A percentile compares a stretch with the other conserved stretches of the same genome.
These are phyloP conservation scores for Nasonovia ribisnigri DNA, from an alignment of 2,888 invertebrate genomes.

Conservation along the genomic window DNA sequence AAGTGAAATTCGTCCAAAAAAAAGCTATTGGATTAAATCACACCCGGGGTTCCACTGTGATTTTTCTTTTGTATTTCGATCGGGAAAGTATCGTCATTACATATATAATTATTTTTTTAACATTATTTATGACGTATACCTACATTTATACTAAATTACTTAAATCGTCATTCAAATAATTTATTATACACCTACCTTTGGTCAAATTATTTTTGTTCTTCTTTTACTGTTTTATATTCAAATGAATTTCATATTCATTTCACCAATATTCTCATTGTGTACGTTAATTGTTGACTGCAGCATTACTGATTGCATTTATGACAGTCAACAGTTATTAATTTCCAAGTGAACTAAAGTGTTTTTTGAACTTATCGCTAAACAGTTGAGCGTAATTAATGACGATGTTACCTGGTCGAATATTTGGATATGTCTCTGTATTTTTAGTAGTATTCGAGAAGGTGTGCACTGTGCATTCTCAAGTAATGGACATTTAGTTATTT, in stretches of 20 bases:
- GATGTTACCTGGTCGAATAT: neutral
- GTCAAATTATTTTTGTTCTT: neutral
- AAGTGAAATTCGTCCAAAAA: neutral
- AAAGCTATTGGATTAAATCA: neutral
- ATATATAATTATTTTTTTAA: neutral
- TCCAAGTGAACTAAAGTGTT: neutral
- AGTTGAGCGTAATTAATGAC: neutral
- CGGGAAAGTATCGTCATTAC: neutral
- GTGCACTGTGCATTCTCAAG: neutral
- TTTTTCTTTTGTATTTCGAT: neutral
- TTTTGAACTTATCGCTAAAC: neutral
- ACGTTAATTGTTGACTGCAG: neutral
- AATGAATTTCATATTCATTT: neutral
- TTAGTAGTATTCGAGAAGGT: neutral
- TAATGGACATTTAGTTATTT: constrained; percentile 11
- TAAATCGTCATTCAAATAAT: neutral
- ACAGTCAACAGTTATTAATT: neutral
- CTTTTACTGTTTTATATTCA: neutral
- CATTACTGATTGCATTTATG: neutral
- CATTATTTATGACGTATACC: neutral
- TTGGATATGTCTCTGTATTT: neutral
- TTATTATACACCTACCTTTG: accelerated
- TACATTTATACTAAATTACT: neutral
- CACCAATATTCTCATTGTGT: neutral
- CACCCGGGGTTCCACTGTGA: neutral